Percentiles rank a stretch among this genome's conserved stretches.
phyloP scores from a whole-genome alignment of 2,888 invertebrate species.

The Pseudanteris insignis region DNA sequence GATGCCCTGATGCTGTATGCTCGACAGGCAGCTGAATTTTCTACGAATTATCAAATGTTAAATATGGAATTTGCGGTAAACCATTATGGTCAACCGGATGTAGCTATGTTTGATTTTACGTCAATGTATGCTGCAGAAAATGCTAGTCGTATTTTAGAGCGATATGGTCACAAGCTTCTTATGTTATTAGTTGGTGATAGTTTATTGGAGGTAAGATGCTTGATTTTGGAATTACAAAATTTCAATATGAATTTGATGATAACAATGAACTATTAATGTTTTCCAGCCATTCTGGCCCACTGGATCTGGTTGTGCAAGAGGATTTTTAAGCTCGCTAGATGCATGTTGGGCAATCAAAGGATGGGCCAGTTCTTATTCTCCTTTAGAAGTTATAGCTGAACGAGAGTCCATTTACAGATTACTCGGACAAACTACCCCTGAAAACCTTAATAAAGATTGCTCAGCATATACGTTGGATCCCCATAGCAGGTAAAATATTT shows the following conservation, averaged over 20 bases:
- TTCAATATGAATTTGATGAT: too few species aligned
- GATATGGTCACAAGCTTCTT: slow-evolving; percentile 80
- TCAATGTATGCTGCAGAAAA: slow-evolving; percentile 98
- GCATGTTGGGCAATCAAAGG: slow-evolving; percentile 93
- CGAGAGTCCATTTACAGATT: slow-evolving; percentile 92
- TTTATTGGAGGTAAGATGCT: slow-evolving; percentile 84
- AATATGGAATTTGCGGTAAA: slow-evolving; percentile 95
- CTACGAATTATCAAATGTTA: slow-evolving; percentile 86
- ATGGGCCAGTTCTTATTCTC: slow-evolving; percentile 79
- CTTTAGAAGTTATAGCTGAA: slow-evolving; percentile 89
- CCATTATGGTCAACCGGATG: slow-evolving; percentile 96
- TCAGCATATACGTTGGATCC: slow-evolving; percentile 88
- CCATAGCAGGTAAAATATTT: slow-evolving; percentile 78
- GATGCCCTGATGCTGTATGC: slow-evolving; percentile 90
- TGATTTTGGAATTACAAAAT: too few species aligned
- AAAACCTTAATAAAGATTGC: slow-evolving; percentile 91
- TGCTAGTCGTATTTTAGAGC: slow-evolving; percentile 84
- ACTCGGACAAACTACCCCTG: slow-evolving; percentile 91
- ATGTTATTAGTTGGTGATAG: slow-evolving; percentile 96
- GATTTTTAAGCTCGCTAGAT: slow-evolving; percentile 95
- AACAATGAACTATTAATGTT: too few species aligned
- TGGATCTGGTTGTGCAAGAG: slow-evolving; percentile 97
- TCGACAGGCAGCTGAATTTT: slow-evolving; percentile 93
- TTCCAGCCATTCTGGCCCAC: slow-evolving; percentile 98
- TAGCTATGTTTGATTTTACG: slow-evolving; percentile 99